phyloP scores from a whole-genome alignment of 1,140 invertebrate genomes.

The Aphaenogaster floridana region DNA sequence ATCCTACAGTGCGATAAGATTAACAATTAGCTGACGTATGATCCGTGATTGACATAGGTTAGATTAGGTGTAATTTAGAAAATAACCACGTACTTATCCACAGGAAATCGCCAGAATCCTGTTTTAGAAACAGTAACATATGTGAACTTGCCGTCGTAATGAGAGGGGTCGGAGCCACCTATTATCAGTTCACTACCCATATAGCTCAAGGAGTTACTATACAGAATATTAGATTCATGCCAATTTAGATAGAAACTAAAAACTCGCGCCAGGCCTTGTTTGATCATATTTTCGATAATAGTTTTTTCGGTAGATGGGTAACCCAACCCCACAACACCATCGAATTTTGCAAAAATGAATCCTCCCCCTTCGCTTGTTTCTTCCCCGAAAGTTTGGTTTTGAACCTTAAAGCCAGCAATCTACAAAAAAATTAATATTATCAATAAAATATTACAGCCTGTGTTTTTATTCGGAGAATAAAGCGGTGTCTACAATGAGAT shows the following conservation, averaged over 20 bases:
- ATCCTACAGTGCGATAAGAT: slow-evolving; percentile 84
- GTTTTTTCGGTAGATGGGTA: slow-evolving; percentile 85
- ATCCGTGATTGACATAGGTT: neutral
- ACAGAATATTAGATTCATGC: slow-evolving; percentile 84
- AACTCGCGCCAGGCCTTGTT: slow-evolving; percentile 92
- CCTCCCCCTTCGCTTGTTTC: slow-evolving; percentile 89
- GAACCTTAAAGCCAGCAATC: slow-evolving; percentile 92
- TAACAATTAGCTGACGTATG: neutral
- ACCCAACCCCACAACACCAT: slow-evolving; percentile 97
- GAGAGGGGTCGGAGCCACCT: slow-evolving; percentile 96
- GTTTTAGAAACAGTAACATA: slow-evolving; percentile 95
- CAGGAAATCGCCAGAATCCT: slow-evolving; percentile 99
- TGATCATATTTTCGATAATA: slow-evolving; percentile 97
- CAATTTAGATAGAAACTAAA: slow-evolving; percentile 99
- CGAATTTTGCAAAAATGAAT: slow-evolving; percentile 92
- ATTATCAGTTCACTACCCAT: slow-evolving; percentile 97
- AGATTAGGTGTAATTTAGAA: neutral
- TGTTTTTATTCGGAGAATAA: too few relatives aligned
- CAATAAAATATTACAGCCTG: too few relatives aligned
- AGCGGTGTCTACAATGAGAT: too few relatives aligned
- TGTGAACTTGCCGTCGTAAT: slow-evolving; percentile 97
- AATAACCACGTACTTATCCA: slow-evolving; percentile 90
- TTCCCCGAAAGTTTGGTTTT: slow-evolving; percentile 95
- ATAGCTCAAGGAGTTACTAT: slow-evolving; percentile 91
- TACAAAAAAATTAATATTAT: slow-evolving; percentile 80